A percentile compares a stretch with the other conserved stretches of the same genome.
Conservation (phyloP, 1,140 invertebrate genomes). For the Reticulitermes speratus region DNA sequence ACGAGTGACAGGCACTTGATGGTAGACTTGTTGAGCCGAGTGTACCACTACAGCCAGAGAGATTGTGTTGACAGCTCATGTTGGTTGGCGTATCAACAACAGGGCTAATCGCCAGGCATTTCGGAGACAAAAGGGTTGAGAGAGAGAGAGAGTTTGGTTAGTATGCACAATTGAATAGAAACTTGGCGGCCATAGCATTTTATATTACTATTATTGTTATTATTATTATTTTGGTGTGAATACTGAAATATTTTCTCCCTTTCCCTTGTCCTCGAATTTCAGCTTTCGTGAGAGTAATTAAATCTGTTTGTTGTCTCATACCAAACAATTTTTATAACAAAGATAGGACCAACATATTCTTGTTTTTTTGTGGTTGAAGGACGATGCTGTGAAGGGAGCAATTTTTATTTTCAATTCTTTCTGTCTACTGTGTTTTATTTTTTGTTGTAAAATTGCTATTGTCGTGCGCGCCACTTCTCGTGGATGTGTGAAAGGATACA, state of each 20-base stretch:
- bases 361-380: not conserved
- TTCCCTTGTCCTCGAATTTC: not conserved
- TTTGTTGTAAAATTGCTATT: constrained; percentile 10
- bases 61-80: constrained; percentile 10
- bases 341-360: not conserved
- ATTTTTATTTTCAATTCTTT: constrained; percentile 31
- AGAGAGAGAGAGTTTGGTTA: not conserved
- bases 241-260: constrained; percentile 17
- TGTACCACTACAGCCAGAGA: not conserved
- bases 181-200: not conserved
- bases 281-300: constrained; percentile 27
- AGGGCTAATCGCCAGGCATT: constrained; percentile 8
- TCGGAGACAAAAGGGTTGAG: not conserved
- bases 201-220: not conserved
- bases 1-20: not conserved
- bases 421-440: constrained; percentile 6
- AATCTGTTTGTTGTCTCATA: constrained; percentile 28
- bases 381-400: not conserved
- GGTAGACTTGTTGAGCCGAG: not conserved
- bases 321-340: constrained; percentile 12
- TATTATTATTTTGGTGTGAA: constrained; percentile 20
- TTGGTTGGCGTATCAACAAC: constrained; percentile 6
- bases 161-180: not conserved
- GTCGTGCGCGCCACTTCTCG: not conserved
- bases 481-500: not conserved